Conservation (phyloP, 1,140 invertebrate genomes). For the Eciton burchellii region DNA sequence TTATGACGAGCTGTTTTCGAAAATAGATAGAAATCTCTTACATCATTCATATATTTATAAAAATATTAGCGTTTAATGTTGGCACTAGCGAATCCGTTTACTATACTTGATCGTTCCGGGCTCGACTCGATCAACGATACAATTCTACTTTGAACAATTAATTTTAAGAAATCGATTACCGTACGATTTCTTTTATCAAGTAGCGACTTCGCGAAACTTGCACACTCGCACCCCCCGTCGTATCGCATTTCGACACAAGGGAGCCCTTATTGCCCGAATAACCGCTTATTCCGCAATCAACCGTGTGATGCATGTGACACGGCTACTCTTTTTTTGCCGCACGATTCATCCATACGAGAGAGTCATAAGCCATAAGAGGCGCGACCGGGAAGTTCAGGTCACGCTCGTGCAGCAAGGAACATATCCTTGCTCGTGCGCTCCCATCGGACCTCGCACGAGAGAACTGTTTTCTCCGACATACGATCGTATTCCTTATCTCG, state of each 20-base stretch:
- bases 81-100: too few species aligned
- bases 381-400: conserved; percentile 48
- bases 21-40: neutral
- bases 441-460: conserved; percentile 25
- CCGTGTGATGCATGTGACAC: conserved; percentile 56
- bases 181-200: neutral
- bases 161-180: neutral
- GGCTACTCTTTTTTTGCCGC: conserved; percentile 64
- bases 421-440: conserved; percentile 3
- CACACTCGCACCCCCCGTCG: neutral
- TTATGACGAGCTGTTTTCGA: neutral
- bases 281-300: conserved; percentile 47
- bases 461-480: conserved; percentile 14
- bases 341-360: conserved; percentile 53
- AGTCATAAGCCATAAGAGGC: conserved; percentile 33
- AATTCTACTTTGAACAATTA: too few species aligned
- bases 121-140: too few species aligned
- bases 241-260: conserved; percentile 6
- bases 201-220: neutral
- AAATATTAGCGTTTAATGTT: too few species aligned
- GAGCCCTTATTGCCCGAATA: conserved; percentile 12
- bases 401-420: conserved; percentile 15
- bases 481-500: neutral
- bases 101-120: too few species aligned
- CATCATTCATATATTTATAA: too few species aligned